Percentiles rank a stretch among this genome's conserved stretches.
Evolutionary conservation across 2,888 invertebrate species (phyloP).

Genomic region (Protodeltote pygarga): DNA sequence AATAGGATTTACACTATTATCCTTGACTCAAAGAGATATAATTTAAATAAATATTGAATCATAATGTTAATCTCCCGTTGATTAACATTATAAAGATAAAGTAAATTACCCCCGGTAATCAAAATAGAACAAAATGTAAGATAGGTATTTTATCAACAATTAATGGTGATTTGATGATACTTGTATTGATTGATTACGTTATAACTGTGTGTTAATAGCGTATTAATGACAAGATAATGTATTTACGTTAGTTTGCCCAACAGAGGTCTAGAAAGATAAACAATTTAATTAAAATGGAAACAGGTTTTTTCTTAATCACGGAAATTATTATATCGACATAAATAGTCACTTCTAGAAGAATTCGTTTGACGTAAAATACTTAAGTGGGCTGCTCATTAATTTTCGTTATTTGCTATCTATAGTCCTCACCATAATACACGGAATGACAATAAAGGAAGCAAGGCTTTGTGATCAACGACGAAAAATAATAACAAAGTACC

Average conservation of each 20-base stretch:
- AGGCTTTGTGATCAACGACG: too few relatives aligned
- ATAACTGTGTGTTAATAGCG: conserved; percentile 13
- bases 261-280: conserved; percentile 12
- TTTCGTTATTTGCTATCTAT: conserved; percentile 16
- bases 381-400: conserved; percentile 1
- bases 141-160: conserved; percentile 14
- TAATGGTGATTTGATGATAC: conserved; percentile 13
- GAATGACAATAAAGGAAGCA: too few relatives aligned
- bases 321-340: conserved; percentile 1
- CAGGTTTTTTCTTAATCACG: conserved; percentile 5
- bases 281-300: conserved; percentile 2
- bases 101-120: conserved; percentile 16
- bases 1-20: too few relatives aligned
- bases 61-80: conserved; percentile 11
- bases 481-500: too few relatives aligned
- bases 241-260: conserved; percentile 16
- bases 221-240: conserved; percentile 8
- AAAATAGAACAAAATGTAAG: conserved; percentile 19
- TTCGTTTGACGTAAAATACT: conserved; percentile 19
- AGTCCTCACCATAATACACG: not conserved
- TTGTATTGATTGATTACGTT: conserved; percentile 10
- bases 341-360: conserved; percentile 16
- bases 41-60: too few relatives aligned
- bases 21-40: too few relatives aligned
- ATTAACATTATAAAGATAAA: conserved; percentile 4